phyloP scores from a whole-genome alignment of 1,140 invertebrate species.

The Neelides sp. region DNA sequence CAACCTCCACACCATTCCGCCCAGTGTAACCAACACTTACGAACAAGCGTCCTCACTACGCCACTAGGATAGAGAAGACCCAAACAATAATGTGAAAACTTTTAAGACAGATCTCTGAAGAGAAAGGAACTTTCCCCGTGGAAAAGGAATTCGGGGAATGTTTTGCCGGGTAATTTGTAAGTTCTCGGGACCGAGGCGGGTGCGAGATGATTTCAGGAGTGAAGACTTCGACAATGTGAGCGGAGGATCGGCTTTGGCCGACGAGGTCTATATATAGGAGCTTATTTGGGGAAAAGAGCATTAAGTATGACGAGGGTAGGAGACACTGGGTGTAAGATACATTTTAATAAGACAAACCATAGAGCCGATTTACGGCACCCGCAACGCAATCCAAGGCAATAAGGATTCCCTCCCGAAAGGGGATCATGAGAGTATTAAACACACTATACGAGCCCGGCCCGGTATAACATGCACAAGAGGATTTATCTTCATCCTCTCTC shows the following conservation, averaged over 20 bases:
- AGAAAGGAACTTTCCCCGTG: not conserved
- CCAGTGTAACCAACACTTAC: too few species aligned
- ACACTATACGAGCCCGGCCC: too few species aligned
- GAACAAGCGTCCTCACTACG: too few species aligned
- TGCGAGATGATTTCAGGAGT: slow-evolving; percentile 5
- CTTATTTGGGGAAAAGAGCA: slow-evolving; percentile 30
- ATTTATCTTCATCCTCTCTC: too few species aligned
- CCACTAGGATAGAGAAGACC: too few species aligned
- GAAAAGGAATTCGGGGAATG: not conserved
- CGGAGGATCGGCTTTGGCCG: too few species aligned
- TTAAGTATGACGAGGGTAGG: slow-evolving; percentile 22
- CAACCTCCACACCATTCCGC: too few species aligned
- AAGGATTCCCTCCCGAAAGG: slow-evolving; percentile 10
- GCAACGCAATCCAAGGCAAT: slow-evolving; percentile 2
- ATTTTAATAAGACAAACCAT: slow-evolving; percentile 31
- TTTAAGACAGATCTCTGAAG: too few species aligned
- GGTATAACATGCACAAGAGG: too few species aligned
- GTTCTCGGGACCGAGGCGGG: not conserved
- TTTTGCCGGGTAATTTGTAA: not conserved
- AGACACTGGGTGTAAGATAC: slow-evolving; percentile 23
- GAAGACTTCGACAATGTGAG: slow-evolving; percentile 24
- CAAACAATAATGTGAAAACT: too few species aligned
- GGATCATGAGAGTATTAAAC: not conserved
- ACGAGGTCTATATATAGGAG: slow-evolving; percentile 23
- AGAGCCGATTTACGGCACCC: not conserved